A percentile compares a stretch with the other conserved stretches of the same genome.
Evolutionary conservation across 2,888 invertebrate genomes (phyloP).

Genomic region (Pheosia tremula): DNA sequence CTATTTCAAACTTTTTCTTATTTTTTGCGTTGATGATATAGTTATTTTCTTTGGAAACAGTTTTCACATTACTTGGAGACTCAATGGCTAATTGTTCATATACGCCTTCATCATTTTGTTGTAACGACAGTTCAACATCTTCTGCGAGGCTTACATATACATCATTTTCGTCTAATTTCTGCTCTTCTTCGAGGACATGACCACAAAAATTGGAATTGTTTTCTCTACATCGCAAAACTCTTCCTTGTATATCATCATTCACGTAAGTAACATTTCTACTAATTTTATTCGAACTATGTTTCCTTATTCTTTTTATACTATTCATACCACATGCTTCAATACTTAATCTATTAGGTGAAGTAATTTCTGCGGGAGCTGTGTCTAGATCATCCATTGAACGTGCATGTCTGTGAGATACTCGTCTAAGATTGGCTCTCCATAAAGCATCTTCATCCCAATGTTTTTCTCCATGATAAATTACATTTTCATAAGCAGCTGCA

Average conservation of each 20-base stretch:
- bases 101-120: slow-evolving; percentile 79
- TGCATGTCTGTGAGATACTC: slow-evolving; percentile 92
- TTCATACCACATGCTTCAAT: slow-evolving; percentile 66
- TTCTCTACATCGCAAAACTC: slow-evolving; percentile 67
- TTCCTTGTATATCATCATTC: slow-evolving; percentile 87
- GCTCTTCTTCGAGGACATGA: slow-evolving; percentile 54
- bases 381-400: slow-evolving; percentile 93
- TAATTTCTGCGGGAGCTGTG: slow-evolving; percentile 54
- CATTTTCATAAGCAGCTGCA: slow-evolving; percentile 73
- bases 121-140: slow-evolving; percentile 49
- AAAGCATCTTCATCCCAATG: slow-evolving; percentile 93
- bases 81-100: slow-evolving; percentile 84
- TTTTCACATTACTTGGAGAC: slow-evolving; percentile 46
- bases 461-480: slow-evolving; percentile 86
- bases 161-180: slow-evolving; percentile 75
- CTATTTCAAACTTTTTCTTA: slow-evolving; percentile 86
- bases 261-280: slow-evolving; percentile 91
- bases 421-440: slow-evolving; percentile 91
- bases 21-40: slow-evolving; percentile 38
- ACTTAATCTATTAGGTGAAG: slow-evolving; percentile 50
- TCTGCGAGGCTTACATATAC: slow-evolving; percentile 81
- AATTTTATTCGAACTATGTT: slow-evolving; percentile 71
- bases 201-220: slow-evolving; percentile 43
- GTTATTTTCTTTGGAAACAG: slow-evolving; percentile 26
- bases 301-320: slow-evolving; percentile 75